Evolutionary conservation across 2,888 invertebrate species (phyloP), one percentile per base, ranked within the genome.

Genomic region (Noctua janthe): DNA sequence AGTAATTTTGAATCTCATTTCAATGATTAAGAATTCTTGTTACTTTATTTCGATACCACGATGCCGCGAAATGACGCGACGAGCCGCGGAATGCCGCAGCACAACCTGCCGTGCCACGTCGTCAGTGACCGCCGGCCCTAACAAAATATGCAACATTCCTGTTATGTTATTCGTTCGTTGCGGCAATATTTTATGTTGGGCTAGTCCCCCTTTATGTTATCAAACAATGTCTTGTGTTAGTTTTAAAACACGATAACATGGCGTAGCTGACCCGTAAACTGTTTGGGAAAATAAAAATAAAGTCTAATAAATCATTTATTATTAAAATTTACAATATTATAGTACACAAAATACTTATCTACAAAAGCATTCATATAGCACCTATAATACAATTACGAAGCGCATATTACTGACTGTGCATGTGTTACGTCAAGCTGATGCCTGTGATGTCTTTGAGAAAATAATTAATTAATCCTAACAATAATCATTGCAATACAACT

Each of bases 341-440:
- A 80, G 39, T 90, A 87, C 81, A 87, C 75, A 84, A 85, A 84
- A 83, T 79, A 78, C 47, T 72, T 70, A 84, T 81, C 82, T 90
- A 88, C 84, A 90, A 81, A 83, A 90, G 90, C 84, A 85, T 87
- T 83, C 69, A 67, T 76, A 71, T 90, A 89, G 90, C 90, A 90
- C 85, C 90, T 89, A 88, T 81, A 72, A 74, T 87, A 85, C 76
- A 83, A 78, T 88, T 81, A 90, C 74, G 78, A 90, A 82, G 89
- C 89, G 83, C 79, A 69, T 83, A 35, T 74, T 69, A 72, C 70
- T 87, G 89, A 86, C 84, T 86, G 90, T 77, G 81, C 80, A 82
- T 51, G 76, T 76, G 78, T 77, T 88, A 59, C 49, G 71, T 77
- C 82, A 82, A 80, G 87, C 81, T 39, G 72, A 56, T 78, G 87